A percentile compares a stretch with the other conserved stretches of the same genome.
Conservation (phyloP, 2,888 invertebrate genomes). For the Trachelus iudaicus region DNA sequence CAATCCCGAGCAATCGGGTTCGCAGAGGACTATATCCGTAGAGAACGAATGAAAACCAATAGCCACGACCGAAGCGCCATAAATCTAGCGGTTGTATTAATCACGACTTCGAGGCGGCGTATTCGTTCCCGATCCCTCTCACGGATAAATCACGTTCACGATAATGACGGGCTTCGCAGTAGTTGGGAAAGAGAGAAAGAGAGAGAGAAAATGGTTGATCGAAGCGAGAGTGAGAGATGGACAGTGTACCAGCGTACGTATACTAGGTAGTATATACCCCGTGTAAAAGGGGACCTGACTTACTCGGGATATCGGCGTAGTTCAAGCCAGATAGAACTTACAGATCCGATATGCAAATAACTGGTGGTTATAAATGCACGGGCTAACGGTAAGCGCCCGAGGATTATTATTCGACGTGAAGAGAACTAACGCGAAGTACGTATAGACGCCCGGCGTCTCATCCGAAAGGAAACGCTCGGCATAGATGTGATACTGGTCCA, state of each 20-base stretch:
- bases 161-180: conserved; percentile 31
- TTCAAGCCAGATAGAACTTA: conserved; percentile 43
- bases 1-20: neutral
- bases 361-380: conserved; percentile 50
- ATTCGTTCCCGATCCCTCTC: conserved; percentile 14
- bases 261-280: neutral
- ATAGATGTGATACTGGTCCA: neutral
- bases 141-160: conserved; percentile 44
- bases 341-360: conserved; percentile 59
- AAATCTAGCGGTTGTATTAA: conserved; percentile 1
- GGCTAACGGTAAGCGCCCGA: conserved; percentile 56
- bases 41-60: conserved; percentile 1
- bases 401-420: conserved; percentile 46
- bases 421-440: conserved; percentile 16
- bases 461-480: neutral
- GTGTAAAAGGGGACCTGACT: conserved; percentile 17
- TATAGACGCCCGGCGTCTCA: neutral
- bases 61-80: neutral
- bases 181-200: neutral
- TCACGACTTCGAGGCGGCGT: conserved; percentile 13
- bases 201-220: neutral
- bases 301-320: conserved; percentile 10
- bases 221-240: neutral
- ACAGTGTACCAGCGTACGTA: neutral
- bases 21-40: neutral